Percentiles rank a stretch among this genome's conserved stretches.
Conservation (phyloP, 2,797 vertebrate species). For the Danio aesculapii region DNA sequence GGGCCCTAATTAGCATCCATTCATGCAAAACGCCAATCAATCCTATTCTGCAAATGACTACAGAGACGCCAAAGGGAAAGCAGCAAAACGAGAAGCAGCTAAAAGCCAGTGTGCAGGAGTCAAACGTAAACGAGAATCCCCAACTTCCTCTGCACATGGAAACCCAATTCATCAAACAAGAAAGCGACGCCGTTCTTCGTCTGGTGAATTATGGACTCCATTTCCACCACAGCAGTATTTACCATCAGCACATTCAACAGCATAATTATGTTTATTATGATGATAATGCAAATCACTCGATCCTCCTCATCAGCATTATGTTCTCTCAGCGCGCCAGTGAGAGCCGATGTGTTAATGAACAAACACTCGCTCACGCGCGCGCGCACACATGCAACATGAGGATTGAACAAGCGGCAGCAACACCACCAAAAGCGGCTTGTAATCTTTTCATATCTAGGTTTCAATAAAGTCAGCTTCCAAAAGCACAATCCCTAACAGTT, state of each 20-base stretch:
- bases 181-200: constrained; percentile 14
- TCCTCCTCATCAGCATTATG: constrained; percentile 48
- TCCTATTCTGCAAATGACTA: constrained; percentile 11
- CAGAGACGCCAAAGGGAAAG: not conserved
- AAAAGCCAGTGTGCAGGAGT: not conserved
- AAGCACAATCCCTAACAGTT: constrained; percentile 5
- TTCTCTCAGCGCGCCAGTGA: constrained; percentile 26
- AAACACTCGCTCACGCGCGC: not conserved
- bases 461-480: constrained; percentile 42
- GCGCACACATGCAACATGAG: constrained; percentile 28
- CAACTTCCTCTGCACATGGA: not conserved
- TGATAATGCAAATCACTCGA: constrained; percentile 47
- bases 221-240: constrained; percentile 42
- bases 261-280: constrained; percentile 51
- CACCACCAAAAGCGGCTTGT: constrained; percentile 44
- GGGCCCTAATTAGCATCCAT: too few relatives aligned
- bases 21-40: constrained; percentile 5
- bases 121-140: not conserved
- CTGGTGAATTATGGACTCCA: constrained; percentile 39
- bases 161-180: not conserved
- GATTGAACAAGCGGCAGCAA: constrained; percentile 19
- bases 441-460: constrained; percentile 34
- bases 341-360: constrained; percentile 50
- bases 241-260: constrained; percentile 38
- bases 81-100: too few relatives aligned